Evolutionary conservation across 2,113 vertebrate species (phyloP), one percentile per base, ranked within the genome.

Genomic region (Elephas maximus): DNA sequence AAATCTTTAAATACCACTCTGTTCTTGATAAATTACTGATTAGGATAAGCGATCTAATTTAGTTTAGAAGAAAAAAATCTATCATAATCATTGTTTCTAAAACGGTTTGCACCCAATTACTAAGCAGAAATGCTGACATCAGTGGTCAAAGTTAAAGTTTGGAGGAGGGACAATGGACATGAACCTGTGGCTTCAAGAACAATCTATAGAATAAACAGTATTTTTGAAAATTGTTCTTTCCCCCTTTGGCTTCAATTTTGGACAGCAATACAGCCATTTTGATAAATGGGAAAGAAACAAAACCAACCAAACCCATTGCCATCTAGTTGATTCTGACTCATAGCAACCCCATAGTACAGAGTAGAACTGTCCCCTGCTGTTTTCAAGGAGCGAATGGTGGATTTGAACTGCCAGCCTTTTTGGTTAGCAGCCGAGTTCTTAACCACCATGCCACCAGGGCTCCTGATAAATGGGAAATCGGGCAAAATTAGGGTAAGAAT

Each of bases 11-110:
- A 21, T 45, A 6, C 23, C 18, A 37, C 14, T 93, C 80, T 76
- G 30, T 92, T 96, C 24, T 45, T 88, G 62, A 79, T 90, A 88
- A 78, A 26, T 5, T 85, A 24, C 20, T 77, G 65, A 48, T 45
- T 63, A 78, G 65, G 33, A 73, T 90, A 93, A 91, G 28, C 65
- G 24, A 90, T 57, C 79, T 76, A 33, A 92, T 57, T 63, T 84
- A 62, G 44, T 84, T 71, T n/a, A 83, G 21, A 51, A 88, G 26
- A 67, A 92, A 62, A 48, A 30, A 48, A 30, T 23, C 8, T 57
- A 24, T 18, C n/a, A 12, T 79, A 62, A 18, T 69, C 20, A 87
- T 21, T 51, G 6, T 69, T n/a, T 57, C 14, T 62, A 53, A 21
- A 37, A 37, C 45, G 28, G 77, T 76, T 67, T 67, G 28, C 15